Evolutionary conservation across 2,797 vertebrate genomes (phyloP).

Genomic region (Spinus pinus): DNA sequence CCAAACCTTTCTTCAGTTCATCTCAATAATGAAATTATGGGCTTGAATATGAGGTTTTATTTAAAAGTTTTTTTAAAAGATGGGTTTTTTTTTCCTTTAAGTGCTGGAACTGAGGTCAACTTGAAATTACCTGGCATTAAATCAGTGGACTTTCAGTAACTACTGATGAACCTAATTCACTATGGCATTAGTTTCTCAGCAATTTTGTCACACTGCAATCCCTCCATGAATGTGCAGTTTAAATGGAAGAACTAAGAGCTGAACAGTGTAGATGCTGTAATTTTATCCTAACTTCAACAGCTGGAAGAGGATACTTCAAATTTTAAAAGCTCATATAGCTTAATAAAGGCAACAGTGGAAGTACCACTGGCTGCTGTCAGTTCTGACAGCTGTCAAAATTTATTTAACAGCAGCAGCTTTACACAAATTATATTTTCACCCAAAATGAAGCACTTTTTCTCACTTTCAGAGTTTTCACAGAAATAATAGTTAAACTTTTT

Average conservation of each 20-base stretch:
- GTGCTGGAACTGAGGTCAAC: not conserved
- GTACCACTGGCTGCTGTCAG: not conserved
- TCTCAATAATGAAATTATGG: not conserved
- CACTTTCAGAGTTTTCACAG: not conserved
- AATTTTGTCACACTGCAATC: not conserved
- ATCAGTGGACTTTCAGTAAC: not conserved
- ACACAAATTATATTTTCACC: not conserved
- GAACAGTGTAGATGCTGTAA: not conserved
- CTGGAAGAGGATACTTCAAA: not conserved
- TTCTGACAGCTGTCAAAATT: not conserved
- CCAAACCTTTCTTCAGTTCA: not conserved
- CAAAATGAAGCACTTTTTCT: not conserved
- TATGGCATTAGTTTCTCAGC: not conserved
- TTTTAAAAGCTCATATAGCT: not conserved
- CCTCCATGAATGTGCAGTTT: not conserved
- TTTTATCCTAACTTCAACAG: not conserved
- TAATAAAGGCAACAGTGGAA: not conserved
- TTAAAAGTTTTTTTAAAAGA: too few relatives aligned
- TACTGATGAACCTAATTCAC: not conserved
- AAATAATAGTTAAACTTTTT: not conserved
- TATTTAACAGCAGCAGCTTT: not conserved
- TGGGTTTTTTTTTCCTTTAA: not conserved
- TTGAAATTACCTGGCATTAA: not conserved
- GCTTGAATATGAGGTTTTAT: not conserved
- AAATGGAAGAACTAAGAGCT: not conserved